Conservation (phyloP, 2,888 invertebrate genomes). For the Phymatocera aterrima region DNA sequence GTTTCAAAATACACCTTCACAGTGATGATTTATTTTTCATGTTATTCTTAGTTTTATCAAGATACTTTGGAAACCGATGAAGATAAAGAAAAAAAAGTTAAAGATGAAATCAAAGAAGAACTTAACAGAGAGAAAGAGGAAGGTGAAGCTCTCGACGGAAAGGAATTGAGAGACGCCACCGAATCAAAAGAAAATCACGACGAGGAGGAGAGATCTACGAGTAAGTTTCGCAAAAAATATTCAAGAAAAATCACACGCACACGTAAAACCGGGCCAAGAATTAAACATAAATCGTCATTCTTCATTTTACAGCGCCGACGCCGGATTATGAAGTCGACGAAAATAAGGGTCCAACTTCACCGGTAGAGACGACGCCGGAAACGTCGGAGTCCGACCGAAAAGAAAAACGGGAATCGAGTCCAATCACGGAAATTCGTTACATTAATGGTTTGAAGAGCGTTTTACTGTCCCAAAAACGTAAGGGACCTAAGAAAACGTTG, state of each 20-base stretch:
- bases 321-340: slow-evolving; percentile 67
- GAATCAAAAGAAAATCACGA: slow-evolving; percentile 44
- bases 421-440: slow-evolving; percentile 50
- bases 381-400: slow-evolving; percentile 57
- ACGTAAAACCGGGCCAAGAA: no score
- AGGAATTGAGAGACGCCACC: slow-evolving; percentile 55
- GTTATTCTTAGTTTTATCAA: slow-evolving; percentile 85
- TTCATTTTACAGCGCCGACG: slow-evolving; percentile 62
- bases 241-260: not conserved
- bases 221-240: slow-evolving; percentile 54
- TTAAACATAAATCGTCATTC: not conserved
- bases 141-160: slow-evolving; percentile 54
- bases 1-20: not conserved
- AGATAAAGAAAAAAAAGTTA: slow-evolving; percentile 76
- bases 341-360: slow-evolving; percentile 61
- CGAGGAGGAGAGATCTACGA: slow-evolving; percentile 62
- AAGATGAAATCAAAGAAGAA: slow-evolving; percentile 71
- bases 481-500: slow-evolving; percentile 87
- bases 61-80: slow-evolving; percentile 89
- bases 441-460: slow-evolving; percentile 85
- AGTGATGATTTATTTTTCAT: not conserved
- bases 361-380: slow-evolving; percentile 61
- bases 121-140: slow-evolving; percentile 58
- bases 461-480: slow-evolving; percentile 84
- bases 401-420: slow-evolving; percentile 50